Percentiles rank a stretch among this genome's conserved stretches.
These are phyloP conservation scores for Chunga burmeisteri DNA, from an alignment of 2,113 vertebrate species.

Conservation along the genomic window DNA sequence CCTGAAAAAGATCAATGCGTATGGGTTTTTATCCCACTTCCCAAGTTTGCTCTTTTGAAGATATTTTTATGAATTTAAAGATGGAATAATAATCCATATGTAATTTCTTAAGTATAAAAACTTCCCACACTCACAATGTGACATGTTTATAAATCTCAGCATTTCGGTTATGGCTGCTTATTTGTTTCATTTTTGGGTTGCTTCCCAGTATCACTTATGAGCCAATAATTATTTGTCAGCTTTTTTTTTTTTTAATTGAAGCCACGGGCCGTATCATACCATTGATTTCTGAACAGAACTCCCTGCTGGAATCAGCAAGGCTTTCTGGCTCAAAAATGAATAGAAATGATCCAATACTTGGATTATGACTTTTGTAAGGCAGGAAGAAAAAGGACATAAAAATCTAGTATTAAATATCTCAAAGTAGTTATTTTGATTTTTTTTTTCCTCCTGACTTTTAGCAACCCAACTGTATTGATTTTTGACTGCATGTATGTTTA, in stretches of 20 bases:
- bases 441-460: not conserved
- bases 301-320: constrained; percentile 21
- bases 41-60: constrained; percentile 29
- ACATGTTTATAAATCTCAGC: constrained; percentile 28
- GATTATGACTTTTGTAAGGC: constrained; percentile 25
- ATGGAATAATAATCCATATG: constrained; percentile 6
- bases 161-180: constrained; percentile 31
- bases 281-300: constrained; percentile 54
- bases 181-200: constrained; percentile 58
- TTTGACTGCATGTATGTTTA: not conserved
- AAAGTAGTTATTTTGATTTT: not conserved
- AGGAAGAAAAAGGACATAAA: not conserved
- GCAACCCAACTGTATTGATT: not conserved
- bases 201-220: constrained; percentile 48
- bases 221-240: constrained; percentile 57
- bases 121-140: constrained; percentile 22
- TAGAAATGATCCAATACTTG: constrained; percentile 40
- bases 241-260: constrained; percentile 23
- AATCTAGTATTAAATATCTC: constrained; percentile 11
- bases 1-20: not conserved
- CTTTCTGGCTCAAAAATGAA: constrained; percentile 19
- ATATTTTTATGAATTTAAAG: constrained; percentile 20
- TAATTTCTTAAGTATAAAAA: constrained; percentile 33
- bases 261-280: constrained; percentile 13
- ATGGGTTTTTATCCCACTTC: constrained; percentile 6